Base-by-base conservation (phyloP, 2,888 invertebrate species). In the Lagria hirta region DNA sequence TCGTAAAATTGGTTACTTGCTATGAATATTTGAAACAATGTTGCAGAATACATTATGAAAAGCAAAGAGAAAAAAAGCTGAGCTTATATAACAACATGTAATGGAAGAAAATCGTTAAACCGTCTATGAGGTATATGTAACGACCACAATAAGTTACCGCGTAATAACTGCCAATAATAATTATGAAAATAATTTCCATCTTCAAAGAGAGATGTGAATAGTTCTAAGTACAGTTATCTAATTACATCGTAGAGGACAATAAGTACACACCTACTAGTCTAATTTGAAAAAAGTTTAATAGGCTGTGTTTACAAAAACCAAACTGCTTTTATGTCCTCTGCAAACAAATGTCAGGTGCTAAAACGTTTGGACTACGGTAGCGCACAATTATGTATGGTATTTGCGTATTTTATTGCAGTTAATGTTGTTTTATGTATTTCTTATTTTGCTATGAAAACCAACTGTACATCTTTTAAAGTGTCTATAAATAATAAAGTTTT, bases 331-430 rank as follows among this genome's bases (percentile, higher is more conserved):
- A 41, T 35, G 34, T 22, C 30, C 24, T 41, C 11, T 12, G 30
- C 37, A 48, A 48, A 48, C 43, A 48, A 20, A 35, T 49, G 50
- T 48, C 49, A 58, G 57, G 57, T 58, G 57, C 53, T 55, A 58
- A 58, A 58, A 58, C 54, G 55, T 53, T 53, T 52, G 40, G 34
- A 51, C 52, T 49, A 43, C 47, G 30, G 41, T 43, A 41, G 43
- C 38, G 34, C 28, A 41, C 36, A 45, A 52, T 37, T 28, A 37
- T 51, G 51, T 43, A 49, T 43, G 33, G 43, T 54, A 51, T 55
- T 54, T 54, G 48, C 51, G 32, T 42, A 38, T 55, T 57, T 58
- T 54, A 58, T 55, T 53, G 54, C 54, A 48, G 40, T 49, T 49
- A 49, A 51, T 54, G 49, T 50, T 43, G 49, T 34, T 54, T 46